Evolutionary conservation across 2,888 invertebrate species (phyloP).

Genomic region (Diarsia brunnea): DNA sequence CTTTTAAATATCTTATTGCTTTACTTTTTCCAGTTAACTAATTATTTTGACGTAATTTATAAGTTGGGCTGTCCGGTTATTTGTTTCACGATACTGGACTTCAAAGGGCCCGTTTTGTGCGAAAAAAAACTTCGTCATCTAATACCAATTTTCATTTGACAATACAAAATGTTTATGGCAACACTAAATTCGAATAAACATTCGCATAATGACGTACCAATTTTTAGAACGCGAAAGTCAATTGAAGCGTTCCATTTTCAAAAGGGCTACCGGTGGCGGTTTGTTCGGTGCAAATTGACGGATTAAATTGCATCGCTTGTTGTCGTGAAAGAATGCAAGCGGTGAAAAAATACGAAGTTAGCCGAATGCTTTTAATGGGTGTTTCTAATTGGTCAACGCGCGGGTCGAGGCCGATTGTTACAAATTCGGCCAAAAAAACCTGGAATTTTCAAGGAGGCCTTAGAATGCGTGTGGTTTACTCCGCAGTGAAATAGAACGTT

Average conservation of each 20-base stretch:
- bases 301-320: slow-evolving; percentile 82
- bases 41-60: slow-evolving; percentile 23
- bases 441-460: slow-evolving; percentile 33
- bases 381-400: slow-evolving; percentile 87
- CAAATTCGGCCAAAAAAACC: slow-evolving; percentile 67
- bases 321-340: slow-evolving; percentile 87
- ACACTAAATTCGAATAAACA: slow-evolving; percentile 52
- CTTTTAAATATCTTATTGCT: slow-evolving; percentile 33
- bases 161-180: slow-evolving; percentile 55
- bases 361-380: slow-evolving; percentile 84
- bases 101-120: slow-evolving; percentile 11
- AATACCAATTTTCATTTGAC: slow-evolving; percentile 56
- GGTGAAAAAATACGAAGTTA: slow-evolving; percentile 78
- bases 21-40: slow-evolving; percentile 27
- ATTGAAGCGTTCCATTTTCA: slow-evolving; percentile 78
- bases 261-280: slow-evolving; percentile 82
- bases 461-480: slow-evolving; percentile 64
- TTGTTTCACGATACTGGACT: neutral
- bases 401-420: slow-evolving; percentile 77
- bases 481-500: slow-evolving; percentile 61
- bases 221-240: slow-evolving; percentile 74
- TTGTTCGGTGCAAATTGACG: slow-evolving; percentile 84
- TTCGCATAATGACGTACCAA: slow-evolving; percentile 69
- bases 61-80: neutral
- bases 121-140: slow-evolving; percentile 15